These are phyloP conservation scores for Cacoxenus indagator DNA, from an alignment of 2,888 invertebrate species.

Conservation along the genomic window DNA sequence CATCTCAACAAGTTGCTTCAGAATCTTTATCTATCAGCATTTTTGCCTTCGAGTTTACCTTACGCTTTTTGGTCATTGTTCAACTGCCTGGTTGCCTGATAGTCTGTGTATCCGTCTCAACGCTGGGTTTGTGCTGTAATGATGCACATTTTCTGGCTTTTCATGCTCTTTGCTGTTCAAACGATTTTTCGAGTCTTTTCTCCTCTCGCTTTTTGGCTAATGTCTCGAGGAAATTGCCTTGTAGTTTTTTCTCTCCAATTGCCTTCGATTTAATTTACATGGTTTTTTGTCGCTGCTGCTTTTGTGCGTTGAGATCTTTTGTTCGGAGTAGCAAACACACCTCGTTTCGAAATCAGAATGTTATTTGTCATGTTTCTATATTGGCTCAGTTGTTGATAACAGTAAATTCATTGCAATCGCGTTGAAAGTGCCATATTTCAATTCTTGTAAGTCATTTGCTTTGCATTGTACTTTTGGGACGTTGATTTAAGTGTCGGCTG, in stretches of 20 bases:
- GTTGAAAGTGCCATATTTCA: neutral
- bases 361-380: neutral
- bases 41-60: neutral
- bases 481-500: constrained; percentile 3
- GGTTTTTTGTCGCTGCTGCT: neutral
- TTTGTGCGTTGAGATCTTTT: neutral
- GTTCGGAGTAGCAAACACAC: neutral
- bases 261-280: neutral
- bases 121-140: constrained; percentile 1
- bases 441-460: neutral
- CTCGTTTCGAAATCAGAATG: too few relatives aligned
- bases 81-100: neutral
- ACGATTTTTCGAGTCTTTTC: neutral
- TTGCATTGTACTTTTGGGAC: neutral
- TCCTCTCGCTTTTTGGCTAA: neutral
- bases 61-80: neutral
- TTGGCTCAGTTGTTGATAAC: neutral
- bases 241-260: constrained; percentile 1
- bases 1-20: constrained; percentile 7
- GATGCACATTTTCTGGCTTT: constrained; percentile 7
- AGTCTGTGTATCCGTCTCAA: neutral
- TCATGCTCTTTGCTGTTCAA: neutral
- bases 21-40: neutral
- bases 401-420: neutral
- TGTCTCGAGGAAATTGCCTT: neutral